Percentiles rank a stretch among this genome's conserved stretches.
Conservation (phyloP, 2,113 vertebrate genomes). For the Periophthalmodon schlosseri region DNA sequence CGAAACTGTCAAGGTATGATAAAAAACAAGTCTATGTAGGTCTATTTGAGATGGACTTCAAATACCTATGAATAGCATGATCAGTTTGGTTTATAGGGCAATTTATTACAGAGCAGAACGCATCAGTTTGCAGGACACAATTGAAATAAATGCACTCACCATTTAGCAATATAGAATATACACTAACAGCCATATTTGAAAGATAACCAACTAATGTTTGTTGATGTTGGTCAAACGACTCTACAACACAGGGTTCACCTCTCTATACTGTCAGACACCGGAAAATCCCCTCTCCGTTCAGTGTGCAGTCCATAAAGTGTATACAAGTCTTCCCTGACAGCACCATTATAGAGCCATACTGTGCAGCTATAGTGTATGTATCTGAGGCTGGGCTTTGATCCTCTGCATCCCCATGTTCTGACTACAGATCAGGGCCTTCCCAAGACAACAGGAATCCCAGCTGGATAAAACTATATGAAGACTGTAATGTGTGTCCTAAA, state of each 20-base stretch:
- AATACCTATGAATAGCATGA: no score
- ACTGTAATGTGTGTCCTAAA: not conserved
- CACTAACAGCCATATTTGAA: no score
- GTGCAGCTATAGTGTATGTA: slow-evolving; percentile 5
- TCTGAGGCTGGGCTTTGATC: slow-evolving; percentile 39
- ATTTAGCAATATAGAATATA: no score
- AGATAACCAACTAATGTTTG: no score
- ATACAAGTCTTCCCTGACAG: slow-evolving; percentile 11
- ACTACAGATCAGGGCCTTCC: slow-evolving; percentile 24
- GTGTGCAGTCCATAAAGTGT: not conserved
- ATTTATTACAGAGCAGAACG: no score
- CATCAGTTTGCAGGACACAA: no score
- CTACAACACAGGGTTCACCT: not conserved
- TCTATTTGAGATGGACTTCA: no score
- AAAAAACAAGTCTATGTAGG: no score
- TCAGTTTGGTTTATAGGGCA: no score
- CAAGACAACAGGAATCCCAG: not conserved
- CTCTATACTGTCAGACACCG: not conserved
- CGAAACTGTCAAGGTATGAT: no score
- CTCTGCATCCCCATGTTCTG: slow-evolving; percentile 25
- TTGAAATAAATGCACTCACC: no score
- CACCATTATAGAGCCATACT: slow-evolving; percentile 6
- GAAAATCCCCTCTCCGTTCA: not conserved
- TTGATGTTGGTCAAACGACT: no score
- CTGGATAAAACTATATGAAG: not conserved